phyloP scores from a whole-genome alignment of 1,140 invertebrate genomes.

The Cardiocondyla obscurior region DNA sequence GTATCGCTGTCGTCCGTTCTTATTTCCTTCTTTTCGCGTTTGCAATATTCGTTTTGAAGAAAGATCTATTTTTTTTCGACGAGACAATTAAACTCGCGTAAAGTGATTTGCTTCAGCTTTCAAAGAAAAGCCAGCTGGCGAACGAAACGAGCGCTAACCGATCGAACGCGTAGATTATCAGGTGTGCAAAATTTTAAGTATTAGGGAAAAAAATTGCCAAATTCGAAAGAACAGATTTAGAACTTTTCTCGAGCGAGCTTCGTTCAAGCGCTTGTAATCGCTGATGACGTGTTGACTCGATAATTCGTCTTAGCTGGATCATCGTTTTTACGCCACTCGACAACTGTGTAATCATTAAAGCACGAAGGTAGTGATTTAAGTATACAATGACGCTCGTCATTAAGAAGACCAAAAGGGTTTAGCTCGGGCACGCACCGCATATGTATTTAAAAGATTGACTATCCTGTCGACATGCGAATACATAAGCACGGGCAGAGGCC shows the following conservation, averaged over 20 bases:
- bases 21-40: background rate
- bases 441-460: conserved; percentile 24
- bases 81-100: background rate
- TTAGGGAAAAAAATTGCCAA: too few species aligned
- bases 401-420: conserved; percentile 11
- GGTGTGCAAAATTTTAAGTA: too few species aligned
- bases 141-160: too few species aligned
- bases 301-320: background rate
- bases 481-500: background rate
- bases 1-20: background rate
- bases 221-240: too few species aligned
- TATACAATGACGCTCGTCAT: background rate
- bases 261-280: background rate
- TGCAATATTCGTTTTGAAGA: background rate
- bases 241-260: background rate
- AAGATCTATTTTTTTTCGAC: background rate
- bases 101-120: background rate
- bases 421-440: background rate
- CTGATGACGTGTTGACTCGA: background rate
- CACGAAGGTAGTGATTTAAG: background rate
- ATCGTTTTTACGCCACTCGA: background rate
- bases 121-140: background rate
- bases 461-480: conserved; percentile 22
- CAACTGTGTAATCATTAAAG: background rate
- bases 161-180: too few species aligned